Evolutionary conservation across 2,888 invertebrate species (phyloP).

Genomic region (Stenolophus ochropezus): DNA sequence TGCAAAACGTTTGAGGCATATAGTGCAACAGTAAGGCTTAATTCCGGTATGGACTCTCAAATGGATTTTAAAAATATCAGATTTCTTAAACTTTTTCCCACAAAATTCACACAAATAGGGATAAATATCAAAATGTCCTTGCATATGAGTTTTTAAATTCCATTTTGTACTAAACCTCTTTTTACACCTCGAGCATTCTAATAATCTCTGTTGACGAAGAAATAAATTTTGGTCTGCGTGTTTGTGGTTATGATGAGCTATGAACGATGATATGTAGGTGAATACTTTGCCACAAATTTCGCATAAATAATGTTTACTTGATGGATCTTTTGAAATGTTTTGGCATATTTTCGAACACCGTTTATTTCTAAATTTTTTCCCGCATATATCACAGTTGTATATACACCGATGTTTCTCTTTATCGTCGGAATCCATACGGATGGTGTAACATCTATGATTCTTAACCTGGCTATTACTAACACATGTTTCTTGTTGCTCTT

Average conservation of each 20-base stretch:
- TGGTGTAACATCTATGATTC: conserved; percentile 51
- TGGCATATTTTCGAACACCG: conserved; percentile 69
- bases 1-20: conserved; percentile 78
- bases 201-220: conserved; percentile 19
- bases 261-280: conserved; percentile 47
- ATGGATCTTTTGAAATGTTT: conserved; percentile 64
- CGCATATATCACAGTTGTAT: conserved; percentile 69
- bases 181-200: conserved; percentile 31
- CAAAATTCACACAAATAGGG: conserved; percentile 76
- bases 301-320: conserved; percentile 64
- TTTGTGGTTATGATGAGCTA: conserved; percentile 48
- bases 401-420: conserved; percentile 50
- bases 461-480: background rate
- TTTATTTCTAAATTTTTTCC: conserved; percentile 48
- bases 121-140: conserved; percentile 75
- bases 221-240: conserved; percentile 43
- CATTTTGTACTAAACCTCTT: conserved; percentile 53
- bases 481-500: conserved; percentile 4
- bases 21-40: conserved; percentile 73
- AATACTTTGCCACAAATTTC: conserved; percentile 71
- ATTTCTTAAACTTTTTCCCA: conserved; percentile 72
- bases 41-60: conserved; percentile 72
- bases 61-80: conserved; percentile 47
- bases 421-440: conserved; percentile 39
- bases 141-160: conserved; percentile 53